These are phyloP conservation scores for Adineta ricciae DNA, from an alignment of 2,888 invertebrate species.

Conservation along the genomic window DNA sequence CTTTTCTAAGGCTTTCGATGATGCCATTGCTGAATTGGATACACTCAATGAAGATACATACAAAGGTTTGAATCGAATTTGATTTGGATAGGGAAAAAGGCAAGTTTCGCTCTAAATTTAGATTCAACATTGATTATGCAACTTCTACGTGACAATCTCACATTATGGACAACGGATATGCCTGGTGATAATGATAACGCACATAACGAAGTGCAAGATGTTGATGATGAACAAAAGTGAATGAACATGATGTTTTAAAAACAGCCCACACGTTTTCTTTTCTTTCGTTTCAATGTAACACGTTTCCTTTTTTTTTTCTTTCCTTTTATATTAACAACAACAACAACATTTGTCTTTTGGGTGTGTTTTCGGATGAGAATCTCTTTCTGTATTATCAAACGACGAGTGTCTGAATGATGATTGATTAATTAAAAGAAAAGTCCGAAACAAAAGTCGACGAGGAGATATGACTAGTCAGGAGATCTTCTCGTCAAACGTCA, in stretches of 20 bases:
- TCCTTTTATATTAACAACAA: not conserved
- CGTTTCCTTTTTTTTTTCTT: not conserved
- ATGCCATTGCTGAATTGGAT: slow-evolving; percentile 94
- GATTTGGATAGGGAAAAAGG: too few species aligned
- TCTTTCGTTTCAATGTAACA: not conserved
- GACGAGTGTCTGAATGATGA: not conserved
- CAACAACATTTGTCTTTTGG: not conserved
- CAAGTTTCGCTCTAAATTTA: too few species aligned
- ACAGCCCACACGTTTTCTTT: not conserved
- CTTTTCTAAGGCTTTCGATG: slow-evolving; percentile 78
- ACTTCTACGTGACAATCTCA: slow-evolving; percentile 93
- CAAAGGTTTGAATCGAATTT: slow-evolving; percentile 39
- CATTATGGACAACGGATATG: slow-evolving; percentile 47
- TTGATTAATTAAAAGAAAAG: not conserved
- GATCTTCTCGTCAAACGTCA: not conserved
- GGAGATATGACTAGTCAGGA: slow-evolving; percentile 9
- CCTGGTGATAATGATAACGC: slow-evolving; percentile 28
- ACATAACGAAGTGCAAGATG: not conserved
- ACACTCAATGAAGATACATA: slow-evolving; percentile 95
- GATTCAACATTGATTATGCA: slow-evolving; percentile 99
- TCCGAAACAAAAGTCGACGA: not conserved
- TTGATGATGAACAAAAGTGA: slow-evolving; percentile 3
- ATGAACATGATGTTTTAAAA: not conserved
- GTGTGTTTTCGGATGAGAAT: not conserved
- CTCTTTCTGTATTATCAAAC: not conserved